Conservation (phyloP, 2,888 invertebrate species). For the Cepaea hortensis region DNA sequence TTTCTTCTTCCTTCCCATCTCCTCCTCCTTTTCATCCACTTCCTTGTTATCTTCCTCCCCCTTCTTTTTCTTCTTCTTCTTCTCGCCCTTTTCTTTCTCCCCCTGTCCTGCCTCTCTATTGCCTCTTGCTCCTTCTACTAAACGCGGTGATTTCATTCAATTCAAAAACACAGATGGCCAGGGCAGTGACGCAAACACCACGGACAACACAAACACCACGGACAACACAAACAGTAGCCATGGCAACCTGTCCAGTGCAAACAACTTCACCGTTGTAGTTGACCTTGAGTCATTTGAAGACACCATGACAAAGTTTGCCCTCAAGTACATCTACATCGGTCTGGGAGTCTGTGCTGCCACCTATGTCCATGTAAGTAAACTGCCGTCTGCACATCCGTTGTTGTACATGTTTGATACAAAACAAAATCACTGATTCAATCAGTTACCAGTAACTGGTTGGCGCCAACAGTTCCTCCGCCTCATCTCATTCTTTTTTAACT, state of each 20-base stretch:
- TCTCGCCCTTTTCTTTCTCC: too few relatives aligned
- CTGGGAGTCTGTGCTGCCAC: slow-evolving; percentile 77
- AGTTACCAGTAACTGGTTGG: too few relatives aligned
- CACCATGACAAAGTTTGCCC: slow-evolving; percentile 60
- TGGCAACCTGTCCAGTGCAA: neutral
- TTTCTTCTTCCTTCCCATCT: neutral
- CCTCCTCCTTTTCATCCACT: neutral
- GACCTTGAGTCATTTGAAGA: slow-evolving; percentile 57
- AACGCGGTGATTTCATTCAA: too few relatives aligned
- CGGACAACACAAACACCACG: neutral
- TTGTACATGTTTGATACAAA: slow-evolving; percentile 56
- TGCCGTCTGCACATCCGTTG: neutral
- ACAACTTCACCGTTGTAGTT: neutral
- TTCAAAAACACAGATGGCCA: neutral
- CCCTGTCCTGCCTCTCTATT: too few relatives aligned
- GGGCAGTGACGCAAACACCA: too few relatives aligned
- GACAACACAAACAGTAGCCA: neutral
- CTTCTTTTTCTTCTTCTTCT: neutral
- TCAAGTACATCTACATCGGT: slow-evolving; percentile 77
- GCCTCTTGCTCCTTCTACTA: neutral
- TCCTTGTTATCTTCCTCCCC: neutral
- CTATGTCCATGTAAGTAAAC: slow-evolving; percentile 62
- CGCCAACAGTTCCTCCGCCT: too few relatives aligned
- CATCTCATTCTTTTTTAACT: too few relatives aligned
- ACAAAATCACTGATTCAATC: too few relatives aligned